Conservation (phyloP, 2,797 vertebrate genomes). For the Enteromius thamalakanensis region DNA sequence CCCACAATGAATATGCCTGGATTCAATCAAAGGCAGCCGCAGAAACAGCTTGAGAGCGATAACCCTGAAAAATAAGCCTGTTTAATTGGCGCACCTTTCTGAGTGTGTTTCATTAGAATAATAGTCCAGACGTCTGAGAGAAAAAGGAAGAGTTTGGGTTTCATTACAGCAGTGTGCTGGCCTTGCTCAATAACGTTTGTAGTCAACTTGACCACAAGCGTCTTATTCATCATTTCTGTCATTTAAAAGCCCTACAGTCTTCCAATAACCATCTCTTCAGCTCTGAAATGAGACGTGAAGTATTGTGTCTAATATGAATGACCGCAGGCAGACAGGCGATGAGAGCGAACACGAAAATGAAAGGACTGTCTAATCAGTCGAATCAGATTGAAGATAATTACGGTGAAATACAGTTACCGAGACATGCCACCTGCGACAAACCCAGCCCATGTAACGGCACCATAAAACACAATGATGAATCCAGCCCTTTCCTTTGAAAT, state of each 20-base stretch:
- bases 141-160: constrained; percentile 10
- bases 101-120: constrained; percentile 32
- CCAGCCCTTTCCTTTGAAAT: constrained; percentile 56
- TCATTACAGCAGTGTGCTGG: background rate
- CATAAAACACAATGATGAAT: constrained; percentile 62
- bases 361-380: constrained; percentile 47
- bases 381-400: constrained; percentile 64
- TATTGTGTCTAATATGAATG: constrained; percentile 11
- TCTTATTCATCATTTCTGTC: constrained; percentile 40
- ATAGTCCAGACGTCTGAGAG: background rate
- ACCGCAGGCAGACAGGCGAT: constrained; percentile 18
- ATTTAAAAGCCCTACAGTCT: constrained; percentile 8
- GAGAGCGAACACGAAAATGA: constrained; percentile 20
- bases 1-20: constrained; percentile 23
- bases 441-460: constrained; percentile 69
- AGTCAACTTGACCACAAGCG: constrained; percentile 14
- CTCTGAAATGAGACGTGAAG: constrained; percentile 13
- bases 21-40: constrained; percentile 27
- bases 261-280: constrained; percentile 8
- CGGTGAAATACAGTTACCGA: constrained; percentile 62
- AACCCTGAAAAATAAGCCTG: constrained; percentile 31
- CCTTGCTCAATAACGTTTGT: constrained; percentile 14
- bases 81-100: constrained; percentile 28
- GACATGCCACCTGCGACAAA: constrained; percentile 70
- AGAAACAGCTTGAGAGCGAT: constrained; percentile 31